Evolutionary conservation across 2,113 vertebrate species (phyloP).

Genomic region (Anser cygnoides): DNA sequence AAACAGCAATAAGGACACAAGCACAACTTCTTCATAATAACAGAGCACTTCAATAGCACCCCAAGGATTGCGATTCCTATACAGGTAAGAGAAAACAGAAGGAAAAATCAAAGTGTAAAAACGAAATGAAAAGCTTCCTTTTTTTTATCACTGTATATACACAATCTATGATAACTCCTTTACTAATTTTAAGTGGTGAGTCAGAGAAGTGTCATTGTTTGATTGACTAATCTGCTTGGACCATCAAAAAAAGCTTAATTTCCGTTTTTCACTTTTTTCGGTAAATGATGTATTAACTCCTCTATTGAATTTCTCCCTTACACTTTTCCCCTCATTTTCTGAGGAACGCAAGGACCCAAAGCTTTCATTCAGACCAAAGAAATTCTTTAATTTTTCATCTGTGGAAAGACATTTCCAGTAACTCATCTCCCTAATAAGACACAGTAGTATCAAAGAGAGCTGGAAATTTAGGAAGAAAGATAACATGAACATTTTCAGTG

Average conservation of each 20-base stretch:
- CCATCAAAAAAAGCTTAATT: neutral
- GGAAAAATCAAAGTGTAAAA: neutral
- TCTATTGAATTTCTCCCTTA: neutral
- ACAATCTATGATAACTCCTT: neutral
- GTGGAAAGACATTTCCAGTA: neutral
- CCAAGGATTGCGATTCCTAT: neutral
- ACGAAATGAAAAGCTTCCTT: neutral
- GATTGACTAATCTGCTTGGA: neutral
- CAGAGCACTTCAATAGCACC: neutral
- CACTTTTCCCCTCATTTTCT: neutral
- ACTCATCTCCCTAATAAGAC: neutral
- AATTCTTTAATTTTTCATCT: neutral
- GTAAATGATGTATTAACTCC: neutral
- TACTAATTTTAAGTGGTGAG: neutral
- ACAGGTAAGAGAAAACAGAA: neutral
- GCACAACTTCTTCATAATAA: neutral
- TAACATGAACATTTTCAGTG: neutral
- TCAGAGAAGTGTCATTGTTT: neutral
- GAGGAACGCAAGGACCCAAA: neutral
- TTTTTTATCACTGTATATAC: neutral
- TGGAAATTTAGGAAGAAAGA: neutral
- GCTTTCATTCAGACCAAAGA: neutral
- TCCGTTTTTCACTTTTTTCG: neutral
- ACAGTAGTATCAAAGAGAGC: neutral
- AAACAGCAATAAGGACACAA: neutral